Conservation (phyloP, 2,797 vertebrate genomes). For the Coreius guichenoti region DNA sequence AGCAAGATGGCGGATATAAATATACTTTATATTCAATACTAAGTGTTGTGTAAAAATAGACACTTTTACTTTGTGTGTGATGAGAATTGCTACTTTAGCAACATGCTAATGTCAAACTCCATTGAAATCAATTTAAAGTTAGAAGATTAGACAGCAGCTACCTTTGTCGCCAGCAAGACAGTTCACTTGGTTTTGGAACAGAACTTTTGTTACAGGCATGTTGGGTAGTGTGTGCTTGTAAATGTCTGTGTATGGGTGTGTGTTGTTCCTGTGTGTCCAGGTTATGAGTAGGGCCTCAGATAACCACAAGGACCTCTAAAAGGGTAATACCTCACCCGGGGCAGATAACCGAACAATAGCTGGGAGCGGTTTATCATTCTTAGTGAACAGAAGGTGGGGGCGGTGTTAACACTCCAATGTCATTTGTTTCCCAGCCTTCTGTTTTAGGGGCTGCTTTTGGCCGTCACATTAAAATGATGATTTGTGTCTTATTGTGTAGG, state of each 20-base stretch:
- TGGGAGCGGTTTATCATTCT: constrained; percentile 42
- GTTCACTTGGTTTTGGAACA: background rate
- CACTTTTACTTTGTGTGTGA: background rate
- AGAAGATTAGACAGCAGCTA: background rate
- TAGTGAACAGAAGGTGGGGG: constrained; percentile 20
- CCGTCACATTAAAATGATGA: background rate
- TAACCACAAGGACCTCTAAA: constrained; percentile 33
- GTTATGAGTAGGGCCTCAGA: constrained; percentile 22
- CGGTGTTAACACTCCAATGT: constrained; percentile 35
- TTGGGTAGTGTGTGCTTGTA: background rate
- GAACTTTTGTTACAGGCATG: background rate
- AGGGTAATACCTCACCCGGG: constrained; percentile 33
- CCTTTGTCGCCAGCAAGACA: background rate
- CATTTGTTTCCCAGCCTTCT: constrained; percentile 20
- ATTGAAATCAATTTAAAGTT: background rate
- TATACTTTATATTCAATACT: background rate
- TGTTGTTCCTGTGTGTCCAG: background rate
- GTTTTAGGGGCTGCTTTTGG: background rate
- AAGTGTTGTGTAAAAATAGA: background rate
- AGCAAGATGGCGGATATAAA: background rate
- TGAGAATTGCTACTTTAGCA: background rate
- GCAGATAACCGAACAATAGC: constrained; percentile 50
- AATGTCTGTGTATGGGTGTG: constrained; percentile 17
- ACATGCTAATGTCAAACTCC: background rate
- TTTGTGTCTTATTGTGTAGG: constrained; percentile 6